Evolutionary conservation across 2,888 invertebrate genomes (phyloP), one percentile per base, ranked within the genome.

Genomic region (Gryllus longicercus): DNA sequence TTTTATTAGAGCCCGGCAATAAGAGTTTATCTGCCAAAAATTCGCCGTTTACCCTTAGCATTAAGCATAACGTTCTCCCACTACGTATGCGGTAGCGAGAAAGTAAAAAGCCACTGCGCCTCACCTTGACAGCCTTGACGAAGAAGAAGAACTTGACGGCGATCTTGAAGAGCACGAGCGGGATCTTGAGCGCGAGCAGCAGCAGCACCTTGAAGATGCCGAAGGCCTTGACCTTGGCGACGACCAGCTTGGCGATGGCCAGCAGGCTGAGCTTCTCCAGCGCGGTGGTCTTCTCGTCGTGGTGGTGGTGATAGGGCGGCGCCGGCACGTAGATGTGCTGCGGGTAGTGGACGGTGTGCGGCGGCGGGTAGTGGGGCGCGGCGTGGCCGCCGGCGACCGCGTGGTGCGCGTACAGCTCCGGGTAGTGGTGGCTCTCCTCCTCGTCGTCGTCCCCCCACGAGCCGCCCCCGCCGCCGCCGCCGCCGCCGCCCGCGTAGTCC

Each of bases 221-320:
- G 21, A 81, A 76, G 25, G 81, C 81, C 49, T 81, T 81, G 21
- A 81, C 38, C 74, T 81, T 81, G 23, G 82, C 81, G 51, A 82
- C 25, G 51, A 81, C 77, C n/a, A 80, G 78, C 38, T 82, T 82
- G 76, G 79, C 80, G n/a, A 82, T n/a, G 77, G 81, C 82, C 12
- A 82, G 79, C 23, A 80, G 12, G 10, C 81, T 80, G 14, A 82
- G 79, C 63, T 82, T 82, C 50, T 78, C 63, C 14, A 78, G 77
- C 1, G 74, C 79, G 14, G 76, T 76, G 25, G 78, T 50, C 16
- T 79, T 63, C 3, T 81, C 75, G 75, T 79, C 51, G 21, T 79
- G 77, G 63, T 25, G 23, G 76, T 25, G 23, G 76, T 3, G 74
- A 50, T 50, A 74, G 74, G 75, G 76, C 74, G 76, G 63, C 38